phyloP scores from a whole-genome alignment of 1,140 invertebrate species.

The Drosophila jambulina region DNA sequence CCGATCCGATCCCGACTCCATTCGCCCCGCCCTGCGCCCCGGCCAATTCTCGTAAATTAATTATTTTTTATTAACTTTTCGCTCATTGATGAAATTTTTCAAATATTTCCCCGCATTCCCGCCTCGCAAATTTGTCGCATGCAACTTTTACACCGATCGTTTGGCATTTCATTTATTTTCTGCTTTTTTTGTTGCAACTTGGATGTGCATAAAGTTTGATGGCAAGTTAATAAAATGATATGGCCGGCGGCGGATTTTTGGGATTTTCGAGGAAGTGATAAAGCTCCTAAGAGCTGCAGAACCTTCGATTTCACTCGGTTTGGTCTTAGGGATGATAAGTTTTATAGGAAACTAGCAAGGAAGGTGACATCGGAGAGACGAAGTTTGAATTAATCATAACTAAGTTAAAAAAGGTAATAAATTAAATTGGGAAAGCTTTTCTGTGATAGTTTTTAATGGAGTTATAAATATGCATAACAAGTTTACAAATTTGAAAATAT shows the following conservation, averaged over 20 bases:
- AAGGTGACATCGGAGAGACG: background rate
- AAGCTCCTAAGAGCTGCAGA: slow-evolving; percentile 13
- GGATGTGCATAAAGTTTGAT: slow-evolving; percentile 61
- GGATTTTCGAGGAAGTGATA: slow-evolving; percentile 45
- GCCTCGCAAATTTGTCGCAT: slow-evolving; percentile 73
- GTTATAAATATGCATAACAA: no score
- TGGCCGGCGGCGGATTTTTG: slow-evolving; percentile 49
- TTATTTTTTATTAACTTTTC: slow-evolving; percentile 84
- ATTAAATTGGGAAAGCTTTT: no score
- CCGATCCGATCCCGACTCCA: slow-evolving; percentile 20
- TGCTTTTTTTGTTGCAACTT: slow-evolving; percentile 3
- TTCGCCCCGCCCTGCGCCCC: slow-evolving; percentile 51
- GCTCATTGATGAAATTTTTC: slow-evolving; percentile 82
- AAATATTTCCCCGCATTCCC: slow-evolving; percentile 68
- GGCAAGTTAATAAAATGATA: slow-evolving; percentile 72
- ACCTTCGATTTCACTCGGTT: slow-evolving; percentile 30
- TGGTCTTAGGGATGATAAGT: background rate
- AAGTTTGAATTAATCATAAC: no score
- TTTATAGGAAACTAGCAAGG: background rate
- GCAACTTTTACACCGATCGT: slow-evolving; percentile 65
- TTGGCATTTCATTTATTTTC: slow-evolving; percentile 29
- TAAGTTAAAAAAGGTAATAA: no score
- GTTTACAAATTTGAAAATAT: no score
- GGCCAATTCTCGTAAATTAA: slow-evolving; percentile 71
- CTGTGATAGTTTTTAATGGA: no score